Conservation (phyloP, 2,888 invertebrate species). For the Liodrosophila aerea region DNA sequence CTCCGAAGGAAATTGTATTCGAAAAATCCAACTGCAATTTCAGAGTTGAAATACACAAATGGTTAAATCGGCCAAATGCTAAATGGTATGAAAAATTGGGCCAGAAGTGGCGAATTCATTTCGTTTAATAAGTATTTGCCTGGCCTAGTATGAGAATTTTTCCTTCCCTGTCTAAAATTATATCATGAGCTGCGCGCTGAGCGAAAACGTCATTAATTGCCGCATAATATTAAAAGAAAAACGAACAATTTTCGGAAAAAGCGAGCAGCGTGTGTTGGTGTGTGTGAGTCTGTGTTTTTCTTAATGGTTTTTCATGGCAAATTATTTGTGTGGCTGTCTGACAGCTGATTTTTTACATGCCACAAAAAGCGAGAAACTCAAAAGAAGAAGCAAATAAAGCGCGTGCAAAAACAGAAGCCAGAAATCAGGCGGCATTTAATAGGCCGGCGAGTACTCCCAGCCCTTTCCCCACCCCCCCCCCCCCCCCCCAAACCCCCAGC, state of each 20-base stretch:
- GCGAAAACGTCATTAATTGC: slow-evolving; percentile 66
- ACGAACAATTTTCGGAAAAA: slow-evolving; percentile 22
- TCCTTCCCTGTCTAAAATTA: slow-evolving; percentile 55
- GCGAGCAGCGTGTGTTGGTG: background rate
- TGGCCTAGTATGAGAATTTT: slow-evolving; percentile 10
- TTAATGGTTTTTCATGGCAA: slow-evolving; percentile 37
- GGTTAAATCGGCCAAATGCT: slow-evolving; percentile 11
- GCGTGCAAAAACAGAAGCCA: background rate
- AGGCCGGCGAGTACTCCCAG: no score
- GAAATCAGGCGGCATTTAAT: background rate
- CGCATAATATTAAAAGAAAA: slow-evolving; percentile 22
- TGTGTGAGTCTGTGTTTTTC: slow-evolving; percentile 10
- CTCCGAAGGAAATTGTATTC: slow-evolving; percentile 29
- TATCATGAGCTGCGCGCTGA: slow-evolving; percentile 38
- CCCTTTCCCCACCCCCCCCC: no score
- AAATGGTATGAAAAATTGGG: slow-evolving; percentile 24
- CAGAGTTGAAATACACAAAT: slow-evolving; percentile 4
- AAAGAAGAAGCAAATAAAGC: background rate
- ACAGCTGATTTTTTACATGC: slow-evolving; percentile 31
- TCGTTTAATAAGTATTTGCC: slow-evolving; percentile 2
- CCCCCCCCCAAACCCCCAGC: background rate
- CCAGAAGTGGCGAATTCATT: slow-evolving; percentile 37
- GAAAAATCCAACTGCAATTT: slow-evolving; percentile 50
- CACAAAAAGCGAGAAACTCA: background rate
- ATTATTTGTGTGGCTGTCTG: slow-evolving; percentile 28